Percentiles rank a stretch among this genome's conserved stretches.
Evolutionary conservation across 2,797 vertebrate species (phyloP).

Genomic region (Poeciliopsis turneri): DNA sequence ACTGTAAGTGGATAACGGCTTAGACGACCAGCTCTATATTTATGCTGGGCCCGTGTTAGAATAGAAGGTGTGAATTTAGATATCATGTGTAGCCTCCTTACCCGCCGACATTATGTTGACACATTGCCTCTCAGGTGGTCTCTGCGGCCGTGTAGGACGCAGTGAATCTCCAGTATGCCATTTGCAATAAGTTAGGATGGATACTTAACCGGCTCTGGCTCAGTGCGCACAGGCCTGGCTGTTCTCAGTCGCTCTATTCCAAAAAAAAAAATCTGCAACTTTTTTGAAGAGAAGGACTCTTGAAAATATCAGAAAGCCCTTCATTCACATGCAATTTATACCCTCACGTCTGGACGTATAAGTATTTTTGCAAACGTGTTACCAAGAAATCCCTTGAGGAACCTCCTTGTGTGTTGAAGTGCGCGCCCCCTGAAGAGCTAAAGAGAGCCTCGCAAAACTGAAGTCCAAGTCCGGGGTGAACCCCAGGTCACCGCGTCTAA

Average conservation of each 20-base stretch:
- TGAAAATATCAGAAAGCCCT: not conserved
- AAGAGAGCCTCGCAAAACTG: constrained; percentile 87
- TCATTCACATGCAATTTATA: not conserved
- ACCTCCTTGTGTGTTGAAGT: constrained; percentile 75
- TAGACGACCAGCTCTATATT: constrained; percentile 58
- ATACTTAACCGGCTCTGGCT: constrained; percentile 42
- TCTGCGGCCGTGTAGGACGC: constrained; percentile 49
- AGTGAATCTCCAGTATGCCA: constrained; percentile 59
- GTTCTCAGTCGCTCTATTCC: constrained; percentile 17
- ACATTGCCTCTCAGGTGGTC: constrained; percentile 73
- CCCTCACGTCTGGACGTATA: not conserved
- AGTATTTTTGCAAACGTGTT: constrained; percentile 30
- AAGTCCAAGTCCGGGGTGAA: constrained; percentile 99
- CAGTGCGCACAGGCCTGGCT: constrained; percentile 23
- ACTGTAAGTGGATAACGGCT: constrained; percentile 68
- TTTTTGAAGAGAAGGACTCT: not conserved
- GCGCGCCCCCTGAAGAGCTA: constrained; percentile 68
- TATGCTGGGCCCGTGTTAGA: constrained; percentile 55
- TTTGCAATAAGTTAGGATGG: constrained; percentile 58
- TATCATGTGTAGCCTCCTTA: constrained; percentile 72
- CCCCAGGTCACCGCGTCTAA: constrained; percentile 99
- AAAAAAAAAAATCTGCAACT: constrained; percentile 9
- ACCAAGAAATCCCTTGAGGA: constrained; percentile 42
- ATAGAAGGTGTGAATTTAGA: constrained; percentile 71
- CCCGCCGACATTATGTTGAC: constrained; percentile 74